These are phyloP conservation scores for Riptortus pedestris DNA, from an alignment of 1,140 invertebrate genomes.

Conservation along the genomic window DNA sequence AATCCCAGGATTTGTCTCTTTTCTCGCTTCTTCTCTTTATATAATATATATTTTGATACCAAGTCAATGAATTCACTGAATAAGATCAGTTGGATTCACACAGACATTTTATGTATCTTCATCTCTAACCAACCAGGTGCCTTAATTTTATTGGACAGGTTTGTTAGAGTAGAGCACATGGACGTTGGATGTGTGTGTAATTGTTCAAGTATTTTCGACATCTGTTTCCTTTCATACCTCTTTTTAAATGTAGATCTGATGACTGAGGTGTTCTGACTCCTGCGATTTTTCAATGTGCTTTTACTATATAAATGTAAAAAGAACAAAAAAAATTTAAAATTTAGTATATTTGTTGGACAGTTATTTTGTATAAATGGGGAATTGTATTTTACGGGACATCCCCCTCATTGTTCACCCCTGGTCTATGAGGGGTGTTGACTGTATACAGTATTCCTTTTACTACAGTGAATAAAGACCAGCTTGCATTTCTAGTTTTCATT, in stretches of 20 bases:
- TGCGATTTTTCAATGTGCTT: conserved; percentile 9
- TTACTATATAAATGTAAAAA: not conserved
- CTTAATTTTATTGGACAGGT: conserved; percentile 19
- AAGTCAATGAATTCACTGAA: conserved; percentile 4
- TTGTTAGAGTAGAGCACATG: conserved; percentile 4
- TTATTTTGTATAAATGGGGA: not conserved
- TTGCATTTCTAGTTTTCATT: conserved; percentile 14
- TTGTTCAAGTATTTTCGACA: not conserved
- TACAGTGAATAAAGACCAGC: not conserved
- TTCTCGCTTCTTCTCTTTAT: conserved; percentile 11
- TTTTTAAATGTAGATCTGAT: conserved; percentile 1
- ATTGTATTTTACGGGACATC: not conserved
- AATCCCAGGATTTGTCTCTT: conserved; percentile 1
- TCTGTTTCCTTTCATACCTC: not conserved
- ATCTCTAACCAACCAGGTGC: conserved; percentile 23
- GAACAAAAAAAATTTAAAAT: not conserved
- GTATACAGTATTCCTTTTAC: not conserved
- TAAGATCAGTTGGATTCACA: not conserved
- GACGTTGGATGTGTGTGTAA: not conserved
- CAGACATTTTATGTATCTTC: conserved; percentile 22
- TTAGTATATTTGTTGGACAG: not conserved
- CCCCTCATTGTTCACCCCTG: no score
- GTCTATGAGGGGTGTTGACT: not conserved
- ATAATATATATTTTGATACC: conserved; percentile 16
- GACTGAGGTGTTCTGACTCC: conserved; percentile 9